Conservation (phyloP, 2,797 vertebrate species). For the Helicolenus hilgendorfi region DNA sequence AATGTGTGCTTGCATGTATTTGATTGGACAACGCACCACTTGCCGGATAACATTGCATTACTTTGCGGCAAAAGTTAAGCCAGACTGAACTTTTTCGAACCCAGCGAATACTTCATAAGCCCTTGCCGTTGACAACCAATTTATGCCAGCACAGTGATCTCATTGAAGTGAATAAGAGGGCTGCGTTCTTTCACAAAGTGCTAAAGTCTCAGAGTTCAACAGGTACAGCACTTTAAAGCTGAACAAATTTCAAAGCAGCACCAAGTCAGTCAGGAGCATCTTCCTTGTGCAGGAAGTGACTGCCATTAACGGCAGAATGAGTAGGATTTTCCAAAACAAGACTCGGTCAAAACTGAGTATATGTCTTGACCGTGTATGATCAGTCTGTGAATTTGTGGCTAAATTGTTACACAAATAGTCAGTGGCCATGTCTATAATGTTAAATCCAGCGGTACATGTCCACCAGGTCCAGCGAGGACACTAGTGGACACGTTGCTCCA, state of each 20-base stretch:
- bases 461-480: too few relatives aligned
- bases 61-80: neutral
- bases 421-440: too few relatives aligned
- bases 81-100: neutral
- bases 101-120: neutral
- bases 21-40: neutral
- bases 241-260: neutral
- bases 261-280: neutral
- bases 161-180: constrained; percentile 5
- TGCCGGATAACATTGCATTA: neutral
- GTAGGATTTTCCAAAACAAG: neutral
- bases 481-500: accelerated
- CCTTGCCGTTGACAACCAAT: neutral
- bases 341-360: too few relatives aligned
- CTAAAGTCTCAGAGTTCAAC: constrained; percentile 5
- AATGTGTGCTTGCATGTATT: neutral
- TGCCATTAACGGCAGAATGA: neutral
- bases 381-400: too few relatives aligned
- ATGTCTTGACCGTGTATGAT: too few relatives aligned
- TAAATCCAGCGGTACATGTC: too few relatives aligned
- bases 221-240: neutral
- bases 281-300: neutral
- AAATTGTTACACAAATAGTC: too few relatives aligned
- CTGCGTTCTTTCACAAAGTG: neutral
- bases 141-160: neutral